Evolutionary conservation across 2,888 invertebrate species (phyloP), one percentile per base, ranked within the genome.

Genomic region (Tiphia femorata): DNA sequence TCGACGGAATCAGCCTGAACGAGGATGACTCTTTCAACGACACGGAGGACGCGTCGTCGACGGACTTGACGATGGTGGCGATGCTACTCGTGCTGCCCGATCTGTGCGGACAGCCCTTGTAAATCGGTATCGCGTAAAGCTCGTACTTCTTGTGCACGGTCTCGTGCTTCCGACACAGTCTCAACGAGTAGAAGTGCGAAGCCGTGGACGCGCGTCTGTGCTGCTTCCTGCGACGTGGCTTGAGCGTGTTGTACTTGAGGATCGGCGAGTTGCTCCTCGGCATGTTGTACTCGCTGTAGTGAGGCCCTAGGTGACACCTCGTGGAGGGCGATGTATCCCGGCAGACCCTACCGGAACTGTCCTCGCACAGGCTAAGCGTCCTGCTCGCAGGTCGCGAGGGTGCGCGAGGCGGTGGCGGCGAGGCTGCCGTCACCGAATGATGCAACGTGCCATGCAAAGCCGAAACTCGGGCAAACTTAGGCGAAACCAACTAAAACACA

Each of bases 281-380:
- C 80, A 82, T 77, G 70, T 82, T 81, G 65, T 80, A 75, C 21
- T 73, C 68, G 55, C 79, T 75, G 73, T 77, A 78, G 77, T 84
- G 80, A 55, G 85, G 82, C 29, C 82, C 82, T 58, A 82, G 72
- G 64, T 82, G 82, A 59, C 82, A 81, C 48, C 85, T 79, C 27
- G 86, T 85, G 16, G n/a, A n/a, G n/a, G n/a, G n/a, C n/a, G n/a
- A n/a, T n/a, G n/a, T n/a, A n/a, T 33, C 33, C 12, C 12, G n/a
- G n/a, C n/a, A n/a, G n/a, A n/a, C n/a, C n/a, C n/a, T n/a, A n/a
- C n/a, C n/a, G n/a, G n/a, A n/a, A n/a, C n/a, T n/a, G n/a, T n/a
- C n/a, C n/a, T n/a, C n/a, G n/a, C n/a, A n/a, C n/a, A n/a, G n/a
- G n/a, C n/a, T n/a, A n/a, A n/a, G n/a, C n/a, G n/a, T n/a, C n/a